Conservation (phyloP, 2,113 vertebrate genomes). For the Leuciscus idus region DNA sequence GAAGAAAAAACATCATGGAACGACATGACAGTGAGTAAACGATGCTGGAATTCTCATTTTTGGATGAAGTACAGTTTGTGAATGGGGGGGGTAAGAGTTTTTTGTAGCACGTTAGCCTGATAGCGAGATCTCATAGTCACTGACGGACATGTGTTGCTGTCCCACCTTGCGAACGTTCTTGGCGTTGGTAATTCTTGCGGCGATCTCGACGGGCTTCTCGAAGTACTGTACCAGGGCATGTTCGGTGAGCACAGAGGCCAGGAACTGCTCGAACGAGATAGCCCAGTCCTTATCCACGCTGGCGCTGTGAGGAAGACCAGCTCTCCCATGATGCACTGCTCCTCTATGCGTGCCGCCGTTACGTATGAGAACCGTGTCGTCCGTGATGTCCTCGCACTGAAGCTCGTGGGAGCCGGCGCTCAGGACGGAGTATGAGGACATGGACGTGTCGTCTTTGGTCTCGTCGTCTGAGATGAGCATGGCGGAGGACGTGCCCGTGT, state of each 20-base stretch:
- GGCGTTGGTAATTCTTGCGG: constrained; percentile 87
- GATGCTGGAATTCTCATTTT: neutral
- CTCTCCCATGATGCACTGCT: constrained; percentile 54
- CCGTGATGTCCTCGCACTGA: constrained; percentile 94
- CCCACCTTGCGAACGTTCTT: constrained; percentile 89
- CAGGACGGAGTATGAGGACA: constrained; percentile 97
- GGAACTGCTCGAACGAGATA: constrained; percentile 95
- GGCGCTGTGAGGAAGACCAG: constrained; percentile 79
- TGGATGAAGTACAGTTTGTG: neutral
- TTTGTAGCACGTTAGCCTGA: constrained; percentile 79
- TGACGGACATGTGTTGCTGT: constrained; percentile 80
- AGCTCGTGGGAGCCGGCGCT: constrained; percentile 93
- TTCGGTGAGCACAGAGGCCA: constrained; percentile 94
- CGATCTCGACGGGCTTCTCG: constrained; percentile 90
- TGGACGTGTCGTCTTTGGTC: constrained; percentile 95
- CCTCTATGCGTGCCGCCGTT: constrained; percentile 57
- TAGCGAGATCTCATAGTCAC: constrained; percentile 94
- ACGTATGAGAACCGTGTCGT: constrained; percentile 91
- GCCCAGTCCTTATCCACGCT: constrained; percentile 96
- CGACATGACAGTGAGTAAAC: neutral
- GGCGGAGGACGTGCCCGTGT: constrained; percentile 84
- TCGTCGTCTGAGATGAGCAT: constrained; percentile 96
- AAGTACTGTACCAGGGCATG: constrained; percentile 93
- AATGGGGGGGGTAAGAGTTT: neutral
- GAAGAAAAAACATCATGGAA: neutral